Evolutionary conservation across 2,888 invertebrate species (phyloP).

Genomic region (Drosophila crucigera): DNA sequence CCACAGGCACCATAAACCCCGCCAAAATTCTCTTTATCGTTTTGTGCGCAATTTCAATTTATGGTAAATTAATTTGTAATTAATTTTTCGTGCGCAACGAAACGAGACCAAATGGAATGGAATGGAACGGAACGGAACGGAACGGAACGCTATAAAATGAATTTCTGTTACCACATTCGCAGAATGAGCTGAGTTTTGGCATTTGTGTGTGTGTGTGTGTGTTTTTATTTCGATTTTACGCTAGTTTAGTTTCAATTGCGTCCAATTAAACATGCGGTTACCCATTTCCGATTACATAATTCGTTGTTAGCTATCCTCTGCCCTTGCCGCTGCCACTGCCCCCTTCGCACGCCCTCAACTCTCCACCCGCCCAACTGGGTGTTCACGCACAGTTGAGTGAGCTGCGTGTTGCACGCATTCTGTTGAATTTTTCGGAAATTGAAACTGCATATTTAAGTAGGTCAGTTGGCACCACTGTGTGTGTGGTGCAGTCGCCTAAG

Average conservation of each 20-base stretch:
- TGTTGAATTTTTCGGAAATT: slow-evolving; percentile 76
- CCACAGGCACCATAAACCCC: background rate
- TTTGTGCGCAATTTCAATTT: slow-evolving; percentile 61
- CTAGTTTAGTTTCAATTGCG: slow-evolving; percentile 81
- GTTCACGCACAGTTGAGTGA: slow-evolving; percentile 29
- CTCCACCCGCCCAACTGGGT: background rate
- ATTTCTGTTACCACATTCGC: slow-evolving; percentile 41
- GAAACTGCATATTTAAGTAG: slow-evolving; percentile 82
- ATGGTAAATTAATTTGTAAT: slow-evolving; percentile 83
- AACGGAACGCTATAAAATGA: slow-evolving; percentile 33
- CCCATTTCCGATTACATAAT: slow-evolving; percentile 70
- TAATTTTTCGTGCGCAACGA: slow-evolving; percentile 67
- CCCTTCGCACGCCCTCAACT: background rate
- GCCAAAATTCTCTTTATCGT: slow-evolving; percentile 2
- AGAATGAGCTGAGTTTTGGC: slow-evolving; percentile 14
- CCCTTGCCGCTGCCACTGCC: background rate
- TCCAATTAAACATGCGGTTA: slow-evolving; percentile 78
- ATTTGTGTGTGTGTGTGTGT: slow-evolving; percentile 23
- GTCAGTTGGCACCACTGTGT: slow-evolving; percentile 32
- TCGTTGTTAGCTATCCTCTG: slow-evolving; percentile 28
- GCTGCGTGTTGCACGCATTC: slow-evolving; percentile 67
- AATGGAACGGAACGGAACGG: slow-evolving; percentile 13
- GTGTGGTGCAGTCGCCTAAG: background rate
- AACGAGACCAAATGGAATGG: slow-evolving; percentile 26
- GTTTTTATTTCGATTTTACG: slow-evolving; percentile 75